Evolutionary conservation across 1,140 invertebrate genomes (phyloP).

Genomic region (Pachypsylla venusta): DNA sequence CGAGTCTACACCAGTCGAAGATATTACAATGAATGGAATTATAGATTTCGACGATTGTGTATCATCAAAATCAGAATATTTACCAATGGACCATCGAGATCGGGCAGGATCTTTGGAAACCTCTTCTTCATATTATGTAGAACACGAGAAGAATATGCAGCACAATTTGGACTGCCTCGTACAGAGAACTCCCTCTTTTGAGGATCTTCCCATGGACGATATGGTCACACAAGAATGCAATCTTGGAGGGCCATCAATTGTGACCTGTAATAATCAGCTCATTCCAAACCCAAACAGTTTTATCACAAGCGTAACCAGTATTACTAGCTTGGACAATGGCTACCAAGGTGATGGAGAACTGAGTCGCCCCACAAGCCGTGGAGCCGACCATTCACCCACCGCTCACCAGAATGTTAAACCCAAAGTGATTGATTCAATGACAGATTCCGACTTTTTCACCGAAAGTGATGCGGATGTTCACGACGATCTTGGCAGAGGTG

Average conservation of each 20-base stretch:
- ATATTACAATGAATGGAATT: slow-evolving; percentile 4
- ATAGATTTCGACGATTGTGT: neutral
- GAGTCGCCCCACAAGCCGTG: slow-evolving; percentile 47
- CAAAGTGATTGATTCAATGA: slow-evolving; percentile 52
- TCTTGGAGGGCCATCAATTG: slow-evolving; percentile 16
- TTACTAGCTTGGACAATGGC: slow-evolving; percentile 67
- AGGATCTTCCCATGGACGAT: slow-evolving; percentile 61
- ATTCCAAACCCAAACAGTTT: slow-evolving; percentile 38
- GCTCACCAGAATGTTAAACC: slow-evolving; percentile 20
- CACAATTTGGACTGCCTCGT: neutral
- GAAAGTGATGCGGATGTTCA: slow-evolving; percentile 68
- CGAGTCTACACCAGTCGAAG: neutral
- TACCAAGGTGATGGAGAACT: slow-evolving; percentile 72
- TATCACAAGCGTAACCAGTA: slow-evolving; percentile 67
- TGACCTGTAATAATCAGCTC: neutral
- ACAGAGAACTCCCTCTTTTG: slow-evolving; percentile 54
- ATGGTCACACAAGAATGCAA: slow-evolving; percentile 39
- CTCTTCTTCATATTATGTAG: neutral
- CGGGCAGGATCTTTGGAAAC: slow-evolving; percentile 8
- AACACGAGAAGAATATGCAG: slow-evolving; percentile 10
- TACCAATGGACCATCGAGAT: neutral
- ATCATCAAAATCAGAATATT: slow-evolving; percentile 2
- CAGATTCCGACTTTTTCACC: slow-evolving; percentile 75
- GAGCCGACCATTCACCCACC: slow-evolving; percentile 26
- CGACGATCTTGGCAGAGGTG: slow-evolving; percentile 52